Evolutionary conservation across 2,888 invertebrate species (phyloP).

Genomic region (Allacma fusca): DNA sequence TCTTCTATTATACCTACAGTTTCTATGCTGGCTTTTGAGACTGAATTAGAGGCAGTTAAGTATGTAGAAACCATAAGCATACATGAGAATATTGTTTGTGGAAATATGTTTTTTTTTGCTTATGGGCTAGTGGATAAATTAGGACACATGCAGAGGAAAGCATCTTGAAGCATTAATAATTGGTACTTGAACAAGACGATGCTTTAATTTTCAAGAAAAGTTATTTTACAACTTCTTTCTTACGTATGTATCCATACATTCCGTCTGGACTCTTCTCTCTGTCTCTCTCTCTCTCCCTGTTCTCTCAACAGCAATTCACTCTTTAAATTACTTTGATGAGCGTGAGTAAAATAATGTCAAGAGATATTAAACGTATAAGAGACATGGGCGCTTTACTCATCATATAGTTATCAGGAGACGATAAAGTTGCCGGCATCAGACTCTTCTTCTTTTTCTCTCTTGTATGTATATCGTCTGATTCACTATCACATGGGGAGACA

Average conservation of each 20-base stretch:
- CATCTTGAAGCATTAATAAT: slow-evolving; percentile 33
- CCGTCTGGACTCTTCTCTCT: neutral
- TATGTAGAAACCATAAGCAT: neutral
- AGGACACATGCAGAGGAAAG: slow-evolving; percentile 19
- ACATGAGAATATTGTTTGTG: neutral
- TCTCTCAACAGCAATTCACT: slow-evolving; percentile 2
- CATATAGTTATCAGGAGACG: slow-evolving; percentile 32
- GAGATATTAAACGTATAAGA: slow-evolving; percentile 21
- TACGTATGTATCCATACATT: slow-evolving; percentile 13
- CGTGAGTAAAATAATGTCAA: slow-evolving; percentile 38
- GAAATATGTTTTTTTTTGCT: neutral
- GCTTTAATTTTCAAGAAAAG: slow-evolving; percentile 32
- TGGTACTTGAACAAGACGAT: slow-evolving; percentile 21
- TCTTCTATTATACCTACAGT: neutral
- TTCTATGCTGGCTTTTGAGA: neutral
- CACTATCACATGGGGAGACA: neutral
- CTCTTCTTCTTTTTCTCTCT: slow-evolving; percentile 8
- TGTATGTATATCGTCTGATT: neutral
- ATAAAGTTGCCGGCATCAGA: slow-evolving; percentile 30
- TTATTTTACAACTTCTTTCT: slow-evolving; percentile 17
- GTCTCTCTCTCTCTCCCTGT: neutral
- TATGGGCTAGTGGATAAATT: neutral
- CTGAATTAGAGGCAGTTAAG: neutral
- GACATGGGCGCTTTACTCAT: slow-evolving; percentile 32
- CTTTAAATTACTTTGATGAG: slow-evolving; percentile 25